These are phyloP conservation scores for Drosophila ironensis DNA, from an alignment of 1,140 invertebrate genomes.

Conservation along the genomic window DNA sequence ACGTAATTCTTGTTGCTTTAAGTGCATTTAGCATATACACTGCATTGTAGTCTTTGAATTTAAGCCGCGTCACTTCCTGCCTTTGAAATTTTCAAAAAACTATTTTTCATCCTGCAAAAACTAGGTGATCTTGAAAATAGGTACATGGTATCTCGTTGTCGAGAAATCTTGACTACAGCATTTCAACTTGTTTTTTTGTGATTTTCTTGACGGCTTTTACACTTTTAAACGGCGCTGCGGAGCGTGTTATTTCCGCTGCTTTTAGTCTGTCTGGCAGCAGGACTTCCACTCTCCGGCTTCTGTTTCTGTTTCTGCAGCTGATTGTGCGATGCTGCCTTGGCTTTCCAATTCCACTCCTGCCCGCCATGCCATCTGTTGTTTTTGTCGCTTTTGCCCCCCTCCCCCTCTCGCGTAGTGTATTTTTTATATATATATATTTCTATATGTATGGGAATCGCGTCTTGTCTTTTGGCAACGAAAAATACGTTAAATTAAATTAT, in stretches of 20 bases:
- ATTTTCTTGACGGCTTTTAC: conserved; percentile 68
- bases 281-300: conserved; percentile 30
- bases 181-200: no score
- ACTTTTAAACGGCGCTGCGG: conserved; percentile 71
- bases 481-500: conserved; percentile 81
- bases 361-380: conserved; percentile 55
- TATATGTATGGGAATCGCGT: conserved; percentile 56
- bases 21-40: no score
- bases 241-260: conserved; percentile 72
- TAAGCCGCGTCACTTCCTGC: conserved; percentile 11
- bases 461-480: conserved; percentile 65
- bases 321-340: conserved; percentile 22
- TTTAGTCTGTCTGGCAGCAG: conserved; percentile 64
- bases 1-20: no score
- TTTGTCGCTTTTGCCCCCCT: conserved; percentile 20
- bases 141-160: no score
- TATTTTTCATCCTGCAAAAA: no score
- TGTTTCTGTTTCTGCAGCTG: conserved; percentile 22
- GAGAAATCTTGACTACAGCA: no score
- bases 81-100: background rate
- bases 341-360: conserved; percentile 10
- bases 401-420: no score
- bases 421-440: no score
- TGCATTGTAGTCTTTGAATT: no score
- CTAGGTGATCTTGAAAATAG: no score